These are phyloP conservation scores for Hirtodrosophila cameraria DNA, from an alignment of 2,888 invertebrate species.

Conservation along the genomic window DNA sequence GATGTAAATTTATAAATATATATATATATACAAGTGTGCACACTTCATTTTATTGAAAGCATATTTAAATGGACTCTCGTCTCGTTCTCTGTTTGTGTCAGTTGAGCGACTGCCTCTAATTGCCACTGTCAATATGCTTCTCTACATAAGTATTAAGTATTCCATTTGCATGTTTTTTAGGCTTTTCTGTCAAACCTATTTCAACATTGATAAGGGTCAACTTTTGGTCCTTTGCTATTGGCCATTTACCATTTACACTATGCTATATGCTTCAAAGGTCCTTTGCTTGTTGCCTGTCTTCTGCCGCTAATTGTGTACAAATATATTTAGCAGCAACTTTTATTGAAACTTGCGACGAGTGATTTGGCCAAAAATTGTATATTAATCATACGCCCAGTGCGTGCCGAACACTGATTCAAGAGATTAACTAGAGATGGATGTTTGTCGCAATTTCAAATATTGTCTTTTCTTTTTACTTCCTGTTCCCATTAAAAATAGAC, in stretches of 20 bases:
- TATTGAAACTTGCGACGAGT: slow-evolving; percentile 30
- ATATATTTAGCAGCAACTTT: slow-evolving; percentile 46
- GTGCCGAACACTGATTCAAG: slow-evolving; percentile 17
- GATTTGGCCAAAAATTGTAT: slow-evolving; percentile 15
- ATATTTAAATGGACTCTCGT: slow-evolving; percentile 63
- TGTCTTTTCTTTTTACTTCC: too few relatives aligned
- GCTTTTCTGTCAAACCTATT: slow-evolving; percentile 74
- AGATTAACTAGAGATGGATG: slow-evolving; percentile 3
- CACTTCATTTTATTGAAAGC: slow-evolving; percentile 50
- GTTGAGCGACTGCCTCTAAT: slow-evolving; percentile 58
- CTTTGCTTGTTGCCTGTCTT: slow-evolving; percentile 39
- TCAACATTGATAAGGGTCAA: slow-evolving; percentile 79
- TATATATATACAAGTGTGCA: slow-evolving; percentile 11
- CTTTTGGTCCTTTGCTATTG: slow-evolving; percentile 3
- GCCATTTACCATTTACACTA: slow-evolving; percentile 4
- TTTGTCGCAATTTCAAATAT: too few relatives aligned
- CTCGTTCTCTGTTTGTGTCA: slow-evolving; percentile 15
- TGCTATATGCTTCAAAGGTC: slow-evolving; percentile 17
- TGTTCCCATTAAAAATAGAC: too few relatives aligned
- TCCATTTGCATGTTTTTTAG: slow-evolving; percentile 44
- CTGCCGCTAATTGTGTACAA: slow-evolving; percentile 74
- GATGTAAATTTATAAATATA: too few relatives aligned
- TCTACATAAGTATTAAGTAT: slow-evolving; percentile 48
- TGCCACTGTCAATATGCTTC: slow-evolving; percentile 77
- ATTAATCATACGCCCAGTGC: slow-evolving; percentile 52